Evolutionary conservation across 2,888 invertebrate genomes (phyloP).

Genomic region (Tanypteryx hageni): DNA sequence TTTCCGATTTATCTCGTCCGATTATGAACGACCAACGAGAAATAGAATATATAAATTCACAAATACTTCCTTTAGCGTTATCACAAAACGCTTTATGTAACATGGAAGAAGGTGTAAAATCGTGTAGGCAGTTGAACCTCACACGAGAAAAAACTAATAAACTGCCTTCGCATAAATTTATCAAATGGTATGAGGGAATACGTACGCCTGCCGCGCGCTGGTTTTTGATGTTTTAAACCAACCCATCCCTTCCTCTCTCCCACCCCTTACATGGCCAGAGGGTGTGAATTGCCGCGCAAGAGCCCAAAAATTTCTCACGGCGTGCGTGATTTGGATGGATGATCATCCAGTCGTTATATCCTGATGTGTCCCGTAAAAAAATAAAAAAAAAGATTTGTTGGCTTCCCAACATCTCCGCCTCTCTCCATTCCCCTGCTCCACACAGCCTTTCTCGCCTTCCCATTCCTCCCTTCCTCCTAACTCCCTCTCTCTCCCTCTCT

Average conservation of each 20-base stretch:
- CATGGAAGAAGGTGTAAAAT: no score
- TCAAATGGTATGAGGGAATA: not conserved
- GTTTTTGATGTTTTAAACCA: not conserved
- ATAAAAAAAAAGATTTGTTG: not conserved
- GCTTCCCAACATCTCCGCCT: not conserved
- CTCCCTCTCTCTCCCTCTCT: not conserved
- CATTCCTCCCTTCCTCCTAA: not conserved
- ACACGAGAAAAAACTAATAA: not conserved
- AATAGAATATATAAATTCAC: no score
- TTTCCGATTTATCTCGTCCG: no score
- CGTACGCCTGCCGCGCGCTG: not conserved
- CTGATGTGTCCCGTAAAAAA: constrained; percentile 20
- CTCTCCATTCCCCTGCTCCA: not conserved
- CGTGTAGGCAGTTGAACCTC: no score
- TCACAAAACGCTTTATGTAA: no score
- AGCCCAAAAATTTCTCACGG: constrained; percentile 8
- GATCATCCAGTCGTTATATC: constrained; percentile 19
- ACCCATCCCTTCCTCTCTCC: not conserved
- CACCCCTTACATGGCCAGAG: not conserved
- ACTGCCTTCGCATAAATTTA: not conserved
- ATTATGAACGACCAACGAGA: no score
- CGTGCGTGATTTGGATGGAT: constrained; percentile 32
- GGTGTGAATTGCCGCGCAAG: not conserved
- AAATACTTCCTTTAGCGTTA: no score
- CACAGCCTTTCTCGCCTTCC: not conserved